Evolutionary conservation across 1,140 invertebrate genomes (phyloP), one percentile per base, ranked within the genome.

Genomic region (Cotesia typhae): DNA sequence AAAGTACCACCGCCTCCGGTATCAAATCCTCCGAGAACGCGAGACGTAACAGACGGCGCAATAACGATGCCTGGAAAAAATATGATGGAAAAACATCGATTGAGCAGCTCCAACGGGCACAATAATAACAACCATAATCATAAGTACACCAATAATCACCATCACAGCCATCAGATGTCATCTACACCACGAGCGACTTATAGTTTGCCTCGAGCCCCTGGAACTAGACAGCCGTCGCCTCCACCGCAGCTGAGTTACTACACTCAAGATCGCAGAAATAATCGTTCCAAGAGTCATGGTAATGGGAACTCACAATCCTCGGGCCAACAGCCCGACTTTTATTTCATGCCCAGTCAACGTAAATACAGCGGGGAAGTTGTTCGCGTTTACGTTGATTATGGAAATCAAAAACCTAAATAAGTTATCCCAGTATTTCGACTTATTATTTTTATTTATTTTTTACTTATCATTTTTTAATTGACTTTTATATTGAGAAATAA

Each of bases 311-410:
- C 70, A 10, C 59, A 68, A 47, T 77, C 28, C 28, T 28, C 67
- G 69, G 41, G 61, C 55, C 67, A 73, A 70, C 89, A 92, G 74
- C 93, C 95, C 0, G 95, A 97, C 85, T 97, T 97, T 85, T 97
- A 97, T 84, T 97, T 97, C 82, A 96, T 97, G 95, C 95, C 95
- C 12, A 96, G 94, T 38, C 95, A 97, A 80, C 87, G 95, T 64
- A 96, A 96, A 83, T 96, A 96, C 86, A 95, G 95, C 75, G 95
- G 95, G 71, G 95, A 96, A 88, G 92, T 95, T 1, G 94, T 97
- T n/a, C 88, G 94, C 74, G 95, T 96, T 4, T 96, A 95, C 83
- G 95, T 96, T 1, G 93, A 95, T 83, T 94, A 95, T 80, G 83
- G 80, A 12, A 86, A 83, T 74, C 83, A 85, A 67, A 78, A 82